Evolutionary conservation across 1,140 invertebrate genomes (phyloP).

Genomic region (Trichonephila clavipes): DNA sequence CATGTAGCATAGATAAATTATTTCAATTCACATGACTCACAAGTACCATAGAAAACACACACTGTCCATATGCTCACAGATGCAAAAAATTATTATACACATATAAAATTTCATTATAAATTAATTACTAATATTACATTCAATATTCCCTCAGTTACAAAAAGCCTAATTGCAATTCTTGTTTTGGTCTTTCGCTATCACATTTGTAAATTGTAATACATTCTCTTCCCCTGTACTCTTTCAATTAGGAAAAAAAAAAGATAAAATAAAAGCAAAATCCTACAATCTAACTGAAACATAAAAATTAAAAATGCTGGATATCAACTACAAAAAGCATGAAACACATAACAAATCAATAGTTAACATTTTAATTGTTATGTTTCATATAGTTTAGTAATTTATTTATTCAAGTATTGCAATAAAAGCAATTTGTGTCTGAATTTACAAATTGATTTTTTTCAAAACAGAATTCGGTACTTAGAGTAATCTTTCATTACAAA

Average conservation of each 20-base stretch:
- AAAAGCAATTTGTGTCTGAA: too few relatives aligned
- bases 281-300: not conserved
- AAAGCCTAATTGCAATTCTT: not conserved
- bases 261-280: not conserved
- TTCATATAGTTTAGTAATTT: too few relatives aligned
- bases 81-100: conserved; percentile 58
- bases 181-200: conserved; percentile 64
- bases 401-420: too few relatives aligned
- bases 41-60: conserved; percentile 71
- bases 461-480: too few relatives aligned
- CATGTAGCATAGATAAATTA: conserved; percentile 12
- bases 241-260: not conserved
- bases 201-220: conserved; percentile 32
- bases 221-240: not conserved
- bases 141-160: conserved; percentile 15
- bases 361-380: too few relatives aligned
- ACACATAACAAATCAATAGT: too few relatives aligned
- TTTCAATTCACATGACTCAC: conserved; percentile 57
- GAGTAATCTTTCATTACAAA: too few relatives aligned
- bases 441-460: too few relatives aligned
- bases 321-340: too few relatives aligned
- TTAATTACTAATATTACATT: conserved; percentile 59
- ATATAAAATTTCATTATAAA: conserved; percentile 68
- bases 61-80: conserved; percentile 56
- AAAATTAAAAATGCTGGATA: not conserved